Conservation (phyloP, 2,113 vertebrate species). For the Myrmecophaga tridactyla region DNA sequence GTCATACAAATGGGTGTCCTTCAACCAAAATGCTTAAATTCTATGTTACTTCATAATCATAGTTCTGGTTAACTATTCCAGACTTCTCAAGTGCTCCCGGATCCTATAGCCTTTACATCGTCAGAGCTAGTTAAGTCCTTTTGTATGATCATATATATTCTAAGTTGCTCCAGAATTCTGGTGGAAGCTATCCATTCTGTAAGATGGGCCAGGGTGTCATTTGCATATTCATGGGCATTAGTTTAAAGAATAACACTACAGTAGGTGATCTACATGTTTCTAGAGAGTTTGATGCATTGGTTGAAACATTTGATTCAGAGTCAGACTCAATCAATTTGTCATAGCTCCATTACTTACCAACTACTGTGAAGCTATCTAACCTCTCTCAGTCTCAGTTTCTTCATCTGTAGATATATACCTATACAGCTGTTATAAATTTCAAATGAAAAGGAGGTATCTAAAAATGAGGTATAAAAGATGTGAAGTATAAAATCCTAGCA, state of each 20-base stretch:
- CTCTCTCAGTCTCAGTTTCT: neutral
- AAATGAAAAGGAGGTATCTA: neutral
- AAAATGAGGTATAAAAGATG: neutral
- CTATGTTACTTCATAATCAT: neutral
- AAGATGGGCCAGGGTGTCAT: neutral
- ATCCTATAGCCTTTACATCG: neutral
- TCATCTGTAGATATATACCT: neutral
- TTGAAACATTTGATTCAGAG: neutral
- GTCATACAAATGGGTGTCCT: neutral
- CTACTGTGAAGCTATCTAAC: neutral
- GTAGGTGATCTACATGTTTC: neutral
- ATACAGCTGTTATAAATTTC: neutral
- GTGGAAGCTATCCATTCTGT: neutral
- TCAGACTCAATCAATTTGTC: neutral
- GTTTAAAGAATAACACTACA: neutral
- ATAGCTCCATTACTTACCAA: neutral
- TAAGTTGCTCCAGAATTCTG: neutral
- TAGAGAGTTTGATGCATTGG: neutral
- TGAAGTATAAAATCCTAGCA: neutral
- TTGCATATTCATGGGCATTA: neutral
- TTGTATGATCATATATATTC: neutral
- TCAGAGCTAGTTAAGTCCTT: neutral
- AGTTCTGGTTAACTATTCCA: neutral
- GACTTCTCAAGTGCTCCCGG: neutral
- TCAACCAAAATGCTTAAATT: neutral